Percentiles rank a stretch among this genome's conserved stretches.
phyloP scores from a whole-genome alignment of 2,113 vertebrate genomes.

The Nycticryphes semicollaris region DNA sequence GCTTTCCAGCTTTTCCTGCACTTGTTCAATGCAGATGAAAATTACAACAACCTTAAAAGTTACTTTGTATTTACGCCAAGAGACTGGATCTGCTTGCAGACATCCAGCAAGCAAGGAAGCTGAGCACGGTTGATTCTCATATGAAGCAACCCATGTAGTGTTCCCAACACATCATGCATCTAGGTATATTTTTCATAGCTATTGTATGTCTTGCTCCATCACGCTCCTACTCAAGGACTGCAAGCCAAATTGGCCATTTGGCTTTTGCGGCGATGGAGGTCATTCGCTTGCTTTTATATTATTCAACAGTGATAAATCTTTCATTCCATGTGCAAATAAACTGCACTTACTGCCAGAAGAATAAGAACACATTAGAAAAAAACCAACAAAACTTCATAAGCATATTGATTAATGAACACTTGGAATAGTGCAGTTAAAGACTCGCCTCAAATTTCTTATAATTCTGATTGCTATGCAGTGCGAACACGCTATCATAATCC shows the following conservation, averaged over 20 bases:
- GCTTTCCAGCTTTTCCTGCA: not conserved
- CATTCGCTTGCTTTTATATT: not conserved
- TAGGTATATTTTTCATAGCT: not conserved
- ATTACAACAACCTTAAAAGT: not conserved
- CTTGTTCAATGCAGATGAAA: not conserved
- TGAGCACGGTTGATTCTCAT: not conserved
- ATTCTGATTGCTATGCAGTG: not conserved
- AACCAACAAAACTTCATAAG: not conserved
- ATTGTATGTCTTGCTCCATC: not conserved
- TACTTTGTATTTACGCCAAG: not conserved
- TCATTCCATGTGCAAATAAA: not conserved
- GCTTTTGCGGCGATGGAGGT: not conserved
- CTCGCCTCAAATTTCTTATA: not conserved
- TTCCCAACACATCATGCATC: not conserved
- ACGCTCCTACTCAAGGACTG: not conserved
- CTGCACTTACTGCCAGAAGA: not conserved
- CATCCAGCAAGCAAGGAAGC: not conserved
- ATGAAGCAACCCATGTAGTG: fast-evolving
- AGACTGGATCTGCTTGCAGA: not conserved
- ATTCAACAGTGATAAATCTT: not conserved
- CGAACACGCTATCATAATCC: not conserved
- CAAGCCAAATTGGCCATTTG: not conserved
- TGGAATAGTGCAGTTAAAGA: not conserved
- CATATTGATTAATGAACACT: not conserved
- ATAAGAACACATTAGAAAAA: not conserved